These are phyloP conservation scores for Typhlichthys subterraneus DNA, from an alignment of 2,797 vertebrate genomes.

Conservation along the genomic window DNA sequence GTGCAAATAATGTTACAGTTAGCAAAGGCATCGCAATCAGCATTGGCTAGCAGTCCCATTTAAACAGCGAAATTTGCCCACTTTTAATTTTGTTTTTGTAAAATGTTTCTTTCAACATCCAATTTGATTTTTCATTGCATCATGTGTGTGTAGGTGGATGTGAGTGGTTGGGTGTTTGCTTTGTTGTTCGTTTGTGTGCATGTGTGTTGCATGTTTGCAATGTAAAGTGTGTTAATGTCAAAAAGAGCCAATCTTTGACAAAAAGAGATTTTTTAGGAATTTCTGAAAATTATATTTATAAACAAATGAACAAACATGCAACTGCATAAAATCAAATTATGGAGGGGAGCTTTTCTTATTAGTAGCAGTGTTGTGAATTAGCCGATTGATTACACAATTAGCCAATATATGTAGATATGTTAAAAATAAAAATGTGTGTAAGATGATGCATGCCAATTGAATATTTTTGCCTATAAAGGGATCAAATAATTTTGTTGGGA, in stretches of 20 bases:
- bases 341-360: conserved; percentile 23
- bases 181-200: conserved; percentile 26
- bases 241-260: conserved; percentile 24
- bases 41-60: conserved; percentile 92
- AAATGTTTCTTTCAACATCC: conserved; percentile 21
- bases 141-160: conserved; percentile 26
- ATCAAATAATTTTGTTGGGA: conserved; percentile 80
- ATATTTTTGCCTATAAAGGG: conserved; percentile 49
- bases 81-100: conserved; percentile 29
- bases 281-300: conserved; percentile 9
- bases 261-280: conserved; percentile 17
- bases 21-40: conserved; percentile 84
- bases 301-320: conserved; percentile 19
- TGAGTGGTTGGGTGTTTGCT: conserved; percentile 19
- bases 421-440: conserved; percentile 52
- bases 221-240: conserved; percentile 22
- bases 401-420: conserved; percentile 33
- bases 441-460: conserved; percentile 73
- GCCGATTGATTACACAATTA: conserved; percentile 20
- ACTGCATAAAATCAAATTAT: conserved; percentile 20
- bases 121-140: conserved; percentile 62
- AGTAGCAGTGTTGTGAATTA: conserved; percentile 38
- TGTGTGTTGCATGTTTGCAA: conserved; percentile 25
- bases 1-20: conserved; percentile 92
- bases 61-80: conserved; percentile 82